phyloP scores from a whole-genome alignment of 2,113 vertebrate genomes.

The Candoia aspera region DNA sequence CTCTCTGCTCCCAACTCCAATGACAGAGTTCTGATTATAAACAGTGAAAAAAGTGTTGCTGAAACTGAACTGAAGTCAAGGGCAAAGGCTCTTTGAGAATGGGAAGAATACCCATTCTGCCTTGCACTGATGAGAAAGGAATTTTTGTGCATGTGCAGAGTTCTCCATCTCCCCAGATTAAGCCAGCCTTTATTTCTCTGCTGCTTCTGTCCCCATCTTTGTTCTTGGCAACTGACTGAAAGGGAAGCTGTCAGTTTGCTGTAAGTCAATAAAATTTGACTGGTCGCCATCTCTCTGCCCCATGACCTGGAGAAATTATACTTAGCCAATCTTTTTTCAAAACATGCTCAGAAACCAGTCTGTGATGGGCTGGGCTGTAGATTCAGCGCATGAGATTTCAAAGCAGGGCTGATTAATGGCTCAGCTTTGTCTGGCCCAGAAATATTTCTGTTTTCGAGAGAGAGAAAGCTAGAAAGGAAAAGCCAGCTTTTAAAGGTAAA shows the following conservation, averaged over 20 bases:
- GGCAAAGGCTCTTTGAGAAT: neutral
- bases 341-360: neutral
- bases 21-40: neutral
- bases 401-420: neutral
- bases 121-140: neutral
- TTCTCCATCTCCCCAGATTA: neutral
- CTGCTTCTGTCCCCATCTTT: neutral
- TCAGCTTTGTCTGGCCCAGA: neutral
- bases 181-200: neutral
- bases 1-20: neutral
- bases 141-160: neutral
- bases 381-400: neutral
- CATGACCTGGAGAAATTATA: neutral
- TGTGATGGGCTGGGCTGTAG: neutral
- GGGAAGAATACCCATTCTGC: neutral
- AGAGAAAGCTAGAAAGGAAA: neutral
- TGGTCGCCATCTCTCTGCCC: neutral
- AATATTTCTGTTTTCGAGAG: neutral
- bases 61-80: neutral
- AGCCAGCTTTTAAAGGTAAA: slow-evolving; percentile 34
- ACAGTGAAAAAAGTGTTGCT: neutral
- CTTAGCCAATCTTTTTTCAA: neutral
- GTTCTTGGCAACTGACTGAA: neutral
- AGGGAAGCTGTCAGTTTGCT: neutral
- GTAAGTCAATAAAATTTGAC: neutral